Base-by-base conservation (phyloP, 2,113 vertebrate species). In the Baryphthengus martii region DNA sequence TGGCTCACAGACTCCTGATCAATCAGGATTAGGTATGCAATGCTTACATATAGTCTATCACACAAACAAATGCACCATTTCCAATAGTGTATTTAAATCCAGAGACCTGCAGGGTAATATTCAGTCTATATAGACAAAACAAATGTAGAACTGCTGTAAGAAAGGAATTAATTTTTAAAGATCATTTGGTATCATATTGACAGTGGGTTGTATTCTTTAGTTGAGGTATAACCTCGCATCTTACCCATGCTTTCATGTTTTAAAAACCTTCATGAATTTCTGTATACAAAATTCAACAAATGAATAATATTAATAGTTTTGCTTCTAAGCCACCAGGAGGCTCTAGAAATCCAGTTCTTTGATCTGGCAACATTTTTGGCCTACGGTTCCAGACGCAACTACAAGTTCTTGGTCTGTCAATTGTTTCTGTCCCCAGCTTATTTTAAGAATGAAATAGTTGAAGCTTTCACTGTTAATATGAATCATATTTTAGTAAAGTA, bases 261-360 rank as follows among this genome's bases (percentile, higher is more conserved):
- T 68, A 59, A 81, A 95, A 91, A 17, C 62, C 50, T 73, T 73
- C 7, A 11, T 78, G 11, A 31, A 61, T 56, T 49, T 82, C 81
- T 76, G 42, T 21, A 61, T 81, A 17, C 18, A 42, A 25, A 84
- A 11, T 55, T 87, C 84, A 61, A 37, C 26, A 39, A 37, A 93
- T 71, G 17, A 91, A n/a, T 55, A 35, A 39, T 39, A 76, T 29
- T 53, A 91, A 78, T 28, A 79, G 95, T 89, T 98, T 97, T 94
- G 33, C 75, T 84, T 62, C 72, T 71, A 56, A 95, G 66, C 96
- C 98, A 98, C 97, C 76, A 98, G 98, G 97, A 97, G 98, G 97
- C 96, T 97, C 90, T 93, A 96, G 86, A 96, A 89, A 95, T 79
- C 89, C 92, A 96, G 11, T 25, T 94, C 85, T 96, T 77, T 82